phyloP scores from a whole-genome alignment of 2,888 invertebrate genomes.

The Athrips mouffetella region DNA sequence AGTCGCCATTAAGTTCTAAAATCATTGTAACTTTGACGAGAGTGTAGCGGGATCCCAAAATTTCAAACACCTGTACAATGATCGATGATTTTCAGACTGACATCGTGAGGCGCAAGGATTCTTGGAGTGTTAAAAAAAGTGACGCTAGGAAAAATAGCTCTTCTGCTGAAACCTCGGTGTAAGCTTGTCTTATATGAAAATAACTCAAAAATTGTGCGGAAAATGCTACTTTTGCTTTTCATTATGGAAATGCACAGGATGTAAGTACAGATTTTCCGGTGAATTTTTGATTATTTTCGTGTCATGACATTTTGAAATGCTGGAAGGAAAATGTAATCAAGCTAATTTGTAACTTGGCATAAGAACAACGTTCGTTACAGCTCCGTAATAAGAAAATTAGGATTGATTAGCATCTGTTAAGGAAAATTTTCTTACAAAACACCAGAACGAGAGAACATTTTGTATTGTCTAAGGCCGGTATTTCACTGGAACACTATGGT shows the following conservation, averaged over 20 bases:
- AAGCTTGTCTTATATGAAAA: conserved; percentile 27
- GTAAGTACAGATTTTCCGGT: neutral
- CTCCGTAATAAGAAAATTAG: neutral
- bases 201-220: neutral
- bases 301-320: neutral
- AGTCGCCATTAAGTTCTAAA: too few relatives aligned
- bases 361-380: neutral
- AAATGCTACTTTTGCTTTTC: neutral
- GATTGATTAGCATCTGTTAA: neutral
- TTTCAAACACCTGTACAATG: conserved; percentile 1
- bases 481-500: too few relatives aligned
- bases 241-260: neutral
- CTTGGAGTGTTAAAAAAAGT: conserved; percentile 66
- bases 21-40: too few relatives aligned
- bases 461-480: too few relatives aligned
- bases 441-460: too few relatives aligned
- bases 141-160: conserved; percentile 58
- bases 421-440: too few relatives aligned
- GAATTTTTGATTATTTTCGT: too few relatives aligned
- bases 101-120: conserved; percentile 64
- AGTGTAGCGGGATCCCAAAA: too few relatives aligned
- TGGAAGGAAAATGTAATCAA: neutral
- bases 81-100: conserved; percentile 67
- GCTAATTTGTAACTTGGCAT: neutral
- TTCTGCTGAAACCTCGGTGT: conserved; percentile 75